phyloP scores from a whole-genome alignment of 2,888 invertebrate genomes.

The Epinotia bilunana region DNA sequence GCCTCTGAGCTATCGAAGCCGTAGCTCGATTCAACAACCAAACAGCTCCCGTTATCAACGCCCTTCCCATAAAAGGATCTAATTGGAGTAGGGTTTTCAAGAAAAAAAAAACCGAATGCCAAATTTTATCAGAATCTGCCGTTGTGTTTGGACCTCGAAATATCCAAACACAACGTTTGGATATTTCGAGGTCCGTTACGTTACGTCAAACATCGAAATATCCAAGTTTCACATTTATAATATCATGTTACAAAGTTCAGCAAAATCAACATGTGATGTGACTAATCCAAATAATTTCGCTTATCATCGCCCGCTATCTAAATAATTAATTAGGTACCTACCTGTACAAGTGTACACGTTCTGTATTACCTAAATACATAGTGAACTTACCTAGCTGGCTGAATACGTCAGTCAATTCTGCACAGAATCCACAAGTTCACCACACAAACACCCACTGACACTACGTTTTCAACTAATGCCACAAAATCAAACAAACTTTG shows the following conservation, averaged over 20 bases:
- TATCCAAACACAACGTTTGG: too few species aligned
- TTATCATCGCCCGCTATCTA: constrained; percentile 33
- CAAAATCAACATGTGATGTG: constrained; percentile 6
- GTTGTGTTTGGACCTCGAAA: too few species aligned
- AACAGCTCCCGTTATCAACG: too few species aligned
- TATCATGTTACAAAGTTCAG: constrained; percentile 17
- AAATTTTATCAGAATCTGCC: too few species aligned
- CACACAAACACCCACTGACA: constrained; percentile 34
- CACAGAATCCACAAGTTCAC: constrained; percentile 39
- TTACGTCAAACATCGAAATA: too few species aligned
- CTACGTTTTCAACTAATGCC: constrained; percentile 35
- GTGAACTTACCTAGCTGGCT: constrained; percentile 27
- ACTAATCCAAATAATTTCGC: constrained; percentile 36
- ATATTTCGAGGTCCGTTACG: too few species aligned
- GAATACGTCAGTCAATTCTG: constrained; percentile 12
- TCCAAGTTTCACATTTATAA: too few species aligned
- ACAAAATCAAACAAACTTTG: constrained; percentile 42
- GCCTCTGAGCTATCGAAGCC: too few species aligned
- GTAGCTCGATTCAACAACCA: too few species aligned
- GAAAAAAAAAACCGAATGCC: too few species aligned
- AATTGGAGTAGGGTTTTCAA: too few species aligned
- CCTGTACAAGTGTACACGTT: background rate
- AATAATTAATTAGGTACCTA: constrained; percentile 2
- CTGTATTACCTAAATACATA: constrained; percentile 1
- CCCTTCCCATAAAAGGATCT: too few species aligned